Conservation (phyloP, 2,113 vertebrate genomes). For the Mugil cephalus region DNA sequence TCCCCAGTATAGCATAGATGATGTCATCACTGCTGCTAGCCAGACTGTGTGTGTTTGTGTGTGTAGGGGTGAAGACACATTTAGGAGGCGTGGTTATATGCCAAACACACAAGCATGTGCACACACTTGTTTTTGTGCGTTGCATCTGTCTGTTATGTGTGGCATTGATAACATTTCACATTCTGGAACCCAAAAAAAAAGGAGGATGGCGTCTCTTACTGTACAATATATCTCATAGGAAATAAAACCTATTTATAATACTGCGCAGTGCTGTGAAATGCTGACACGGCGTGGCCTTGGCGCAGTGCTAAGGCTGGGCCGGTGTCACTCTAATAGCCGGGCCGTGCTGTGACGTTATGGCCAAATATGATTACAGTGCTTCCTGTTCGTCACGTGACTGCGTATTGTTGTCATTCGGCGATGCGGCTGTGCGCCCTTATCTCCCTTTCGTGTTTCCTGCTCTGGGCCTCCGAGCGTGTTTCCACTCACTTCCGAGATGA, state of each 20-base stretch:
- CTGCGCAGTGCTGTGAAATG: slow-evolving; percentile 35
- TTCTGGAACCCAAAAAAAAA: slow-evolving; percentile 5
- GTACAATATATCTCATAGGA: slow-evolving; percentile 42
- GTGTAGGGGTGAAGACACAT: not conserved
- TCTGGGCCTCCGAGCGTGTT: slow-evolving; percentile 12
- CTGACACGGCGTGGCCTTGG: slow-evolving; percentile 65
- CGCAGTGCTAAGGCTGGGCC: slow-evolving; percentile 31
- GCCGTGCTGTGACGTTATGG: slow-evolving; percentile 34
- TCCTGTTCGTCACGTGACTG: slow-evolving; percentile 59
- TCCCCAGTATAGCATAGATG: slow-evolving; percentile 52
- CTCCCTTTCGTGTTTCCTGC: slow-evolving; percentile 59
- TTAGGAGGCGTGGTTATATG: not conserved
- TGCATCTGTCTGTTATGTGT: slow-evolving; percentile 13
- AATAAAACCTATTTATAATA: slow-evolving; percentile 66
- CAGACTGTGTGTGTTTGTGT: slow-evolving; percentile 34
- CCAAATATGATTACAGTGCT: slow-evolving; percentile 56
- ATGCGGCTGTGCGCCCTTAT: slow-evolving; percentile 41
- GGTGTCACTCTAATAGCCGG: slow-evolving; percentile 52
- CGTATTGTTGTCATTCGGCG: slow-evolving; percentile 23
- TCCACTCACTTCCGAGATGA: slow-evolving; percentile 6
- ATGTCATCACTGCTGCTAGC: slow-evolving; percentile 66
- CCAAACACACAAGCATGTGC: too few relatives aligned
- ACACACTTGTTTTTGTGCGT: not conserved
- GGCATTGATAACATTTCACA: slow-evolving; percentile 6
- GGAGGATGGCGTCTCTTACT: slow-evolving; percentile 13